Percentiles rank a stretch among this genome's conserved stretches.
These are phyloP conservation scores for Chaenocephalus aceratus DNA, from an alignment of 2,113 vertebrate species.

Conservation along the genomic window DNA sequence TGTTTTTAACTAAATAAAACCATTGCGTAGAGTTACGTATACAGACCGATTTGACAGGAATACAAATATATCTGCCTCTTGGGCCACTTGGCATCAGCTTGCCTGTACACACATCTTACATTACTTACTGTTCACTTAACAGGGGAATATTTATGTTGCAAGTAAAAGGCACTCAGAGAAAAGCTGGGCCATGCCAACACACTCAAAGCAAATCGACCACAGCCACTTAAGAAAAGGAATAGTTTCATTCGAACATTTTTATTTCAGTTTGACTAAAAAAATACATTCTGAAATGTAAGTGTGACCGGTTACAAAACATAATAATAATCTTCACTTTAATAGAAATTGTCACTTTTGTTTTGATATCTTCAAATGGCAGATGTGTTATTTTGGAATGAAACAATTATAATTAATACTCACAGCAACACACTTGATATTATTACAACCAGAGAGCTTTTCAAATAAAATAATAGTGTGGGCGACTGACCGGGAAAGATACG, in stretches of 20 bases:
- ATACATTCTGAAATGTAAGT: constrained; percentile 12
- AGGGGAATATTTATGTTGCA: constrained; percentile 43
- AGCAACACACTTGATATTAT: constrained; percentile 19
- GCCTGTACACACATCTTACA: constrained; percentile 42
- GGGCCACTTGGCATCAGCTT: constrained; percentile 40
- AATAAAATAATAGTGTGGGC: constrained; percentile 6
- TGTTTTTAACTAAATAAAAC: constrained; percentile 30
- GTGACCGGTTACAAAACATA: background rate
- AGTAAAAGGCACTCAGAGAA: constrained; percentile 76
- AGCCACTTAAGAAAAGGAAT: constrained; percentile 34
- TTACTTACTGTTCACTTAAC: constrained; percentile 46
- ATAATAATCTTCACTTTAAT: constrained; percentile 3
- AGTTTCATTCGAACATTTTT: constrained; percentile 45
- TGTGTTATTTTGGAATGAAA: constrained; percentile 56
- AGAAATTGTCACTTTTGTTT: background rate
- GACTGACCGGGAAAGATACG: constrained; percentile 3
- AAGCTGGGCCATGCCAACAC: constrained; percentile 53
- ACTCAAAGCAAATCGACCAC: constrained; percentile 45
- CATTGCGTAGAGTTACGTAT: constrained; percentile 33
- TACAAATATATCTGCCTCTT: constrained; percentile 20
- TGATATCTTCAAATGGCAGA: background rate
- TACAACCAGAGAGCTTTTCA: constrained; percentile 22
- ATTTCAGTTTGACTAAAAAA: constrained; percentile 17
- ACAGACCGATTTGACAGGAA: constrained; percentile 18
- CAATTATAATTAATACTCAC: constrained; percentile 28